Conservation (phyloP, 2,888 invertebrate species). For the Eutolmus rufibarbis region DNA sequence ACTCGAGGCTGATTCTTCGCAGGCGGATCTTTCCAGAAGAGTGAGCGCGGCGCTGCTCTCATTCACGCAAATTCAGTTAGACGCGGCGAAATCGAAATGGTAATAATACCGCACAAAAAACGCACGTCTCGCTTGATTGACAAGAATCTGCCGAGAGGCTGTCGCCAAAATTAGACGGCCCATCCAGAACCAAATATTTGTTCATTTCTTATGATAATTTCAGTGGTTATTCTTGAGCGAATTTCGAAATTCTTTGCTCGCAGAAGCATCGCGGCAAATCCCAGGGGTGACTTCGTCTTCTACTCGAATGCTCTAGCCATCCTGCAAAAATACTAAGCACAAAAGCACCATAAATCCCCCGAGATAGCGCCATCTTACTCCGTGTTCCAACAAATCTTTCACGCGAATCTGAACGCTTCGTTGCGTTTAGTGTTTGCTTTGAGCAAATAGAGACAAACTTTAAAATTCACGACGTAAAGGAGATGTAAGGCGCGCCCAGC, state of each 20-base stretch:
- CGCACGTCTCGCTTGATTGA: conserved; percentile 6
- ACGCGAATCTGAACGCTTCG: conserved; percentile 44
- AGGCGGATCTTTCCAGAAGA: background rate
- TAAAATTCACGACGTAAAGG: conserved; percentile 44
- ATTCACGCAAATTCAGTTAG: background rate
- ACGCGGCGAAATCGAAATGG: background rate
- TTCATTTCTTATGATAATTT: conserved; percentile 40
- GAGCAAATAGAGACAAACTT: conserved; percentile 45
- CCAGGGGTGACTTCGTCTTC: background rate
- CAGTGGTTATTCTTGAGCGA: conserved; percentile 30
- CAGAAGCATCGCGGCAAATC: background rate
- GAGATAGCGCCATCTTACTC: conserved; percentile 3
- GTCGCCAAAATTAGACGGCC: conserved; percentile 17
- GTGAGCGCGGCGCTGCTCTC: background rate
- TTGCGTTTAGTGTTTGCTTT: conserved; percentile 46
- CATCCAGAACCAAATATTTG: conserved; percentile 27
- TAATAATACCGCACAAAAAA: background rate
- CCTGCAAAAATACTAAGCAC: conserved; percentile 15
- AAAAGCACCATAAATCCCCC: conserved; percentile 20
- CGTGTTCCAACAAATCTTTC: conserved; percentile 39
- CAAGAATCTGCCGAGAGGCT: conserved; percentile 13
- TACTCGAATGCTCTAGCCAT: conserved; percentile 17
- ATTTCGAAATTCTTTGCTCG: conserved; percentile 25
- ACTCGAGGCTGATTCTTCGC: background rate
- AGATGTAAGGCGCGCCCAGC: conserved; percentile 19